A percentile compares a stretch with the other conserved stretches of the same genome.
phyloP scores from a whole-genome alignment of 2,797 vertebrate genomes.

The Urophycis tenuis region DNA sequence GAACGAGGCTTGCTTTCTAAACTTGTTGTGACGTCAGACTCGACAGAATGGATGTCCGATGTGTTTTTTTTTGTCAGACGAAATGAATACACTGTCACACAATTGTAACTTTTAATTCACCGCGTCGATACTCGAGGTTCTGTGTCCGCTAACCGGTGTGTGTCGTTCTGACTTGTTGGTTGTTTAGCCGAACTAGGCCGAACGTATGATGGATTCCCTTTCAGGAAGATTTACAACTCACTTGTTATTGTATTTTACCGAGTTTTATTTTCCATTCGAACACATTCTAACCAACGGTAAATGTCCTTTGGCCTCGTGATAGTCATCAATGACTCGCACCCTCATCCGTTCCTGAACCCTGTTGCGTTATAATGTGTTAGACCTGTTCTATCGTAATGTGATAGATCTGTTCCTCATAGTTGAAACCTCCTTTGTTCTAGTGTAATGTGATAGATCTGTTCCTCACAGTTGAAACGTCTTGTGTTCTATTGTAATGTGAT shows the following conservation, averaged over 20 bases:
- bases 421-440: no score
- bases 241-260: neutral
- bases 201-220: neutral
- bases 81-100: slow-evolving; percentile 12
- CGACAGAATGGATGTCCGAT: no score
- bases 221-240: neutral
- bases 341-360: no score
- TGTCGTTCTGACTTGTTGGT: no score
- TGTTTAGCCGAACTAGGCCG: neutral
- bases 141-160: no score
- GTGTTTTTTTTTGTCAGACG: slow-evolving; percentile 1
- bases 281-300: neutral
- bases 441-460: no score
- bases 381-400: no score
- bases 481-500: no score
- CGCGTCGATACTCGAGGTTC: no score
- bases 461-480: no score
- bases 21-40: slow-evolving; percentile 54
- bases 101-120: neutral
- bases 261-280: neutral
- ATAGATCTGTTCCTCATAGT: no score
- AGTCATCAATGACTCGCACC: neutral
- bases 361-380: no score
- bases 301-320: neutral
- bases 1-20: slow-evolving; percentile 33